phyloP scores from a whole-genome alignment of 2,113 vertebrate genomes.

The Hemichromis elongatus region DNA sequence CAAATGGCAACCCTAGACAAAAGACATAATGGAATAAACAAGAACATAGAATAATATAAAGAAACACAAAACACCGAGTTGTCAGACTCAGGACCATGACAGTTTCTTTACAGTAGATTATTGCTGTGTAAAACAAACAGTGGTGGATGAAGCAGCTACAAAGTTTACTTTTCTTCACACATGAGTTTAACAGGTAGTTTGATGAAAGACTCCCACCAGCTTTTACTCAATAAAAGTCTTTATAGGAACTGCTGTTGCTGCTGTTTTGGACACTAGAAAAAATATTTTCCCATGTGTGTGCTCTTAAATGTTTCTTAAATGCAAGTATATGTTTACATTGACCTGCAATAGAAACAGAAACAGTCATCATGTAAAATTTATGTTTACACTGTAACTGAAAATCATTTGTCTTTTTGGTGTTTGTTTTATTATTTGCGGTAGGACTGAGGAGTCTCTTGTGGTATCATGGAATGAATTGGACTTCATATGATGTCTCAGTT shows the following conservation, averaged over 20 bases:
- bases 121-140: neutral
- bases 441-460: neutral
- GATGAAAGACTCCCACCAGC: neutral
- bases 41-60: too few relatives aligned
- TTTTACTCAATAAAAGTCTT: neutral
- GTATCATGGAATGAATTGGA: neutral
- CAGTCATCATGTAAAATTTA: neutral
- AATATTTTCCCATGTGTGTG: neutral
- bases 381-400: neutral
- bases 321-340: neutral
- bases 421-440: neutral
- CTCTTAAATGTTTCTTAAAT: neutral
- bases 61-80: too few relatives aligned
- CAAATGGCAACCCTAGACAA: too few relatives aligned
- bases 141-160: neutral
- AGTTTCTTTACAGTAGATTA: neutral
- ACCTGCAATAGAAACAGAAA: neutral
- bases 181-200: neutral
- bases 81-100: too few relatives aligned
- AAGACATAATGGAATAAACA: too few relatives aligned
- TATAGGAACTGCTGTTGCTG: neutral
- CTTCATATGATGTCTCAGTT: neutral
- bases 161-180: neutral
- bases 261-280: too few relatives aligned
- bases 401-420: neutral